phyloP scores from a whole-genome alignment of 2,113 vertebrate species.

The Pagrus major region DNA sequence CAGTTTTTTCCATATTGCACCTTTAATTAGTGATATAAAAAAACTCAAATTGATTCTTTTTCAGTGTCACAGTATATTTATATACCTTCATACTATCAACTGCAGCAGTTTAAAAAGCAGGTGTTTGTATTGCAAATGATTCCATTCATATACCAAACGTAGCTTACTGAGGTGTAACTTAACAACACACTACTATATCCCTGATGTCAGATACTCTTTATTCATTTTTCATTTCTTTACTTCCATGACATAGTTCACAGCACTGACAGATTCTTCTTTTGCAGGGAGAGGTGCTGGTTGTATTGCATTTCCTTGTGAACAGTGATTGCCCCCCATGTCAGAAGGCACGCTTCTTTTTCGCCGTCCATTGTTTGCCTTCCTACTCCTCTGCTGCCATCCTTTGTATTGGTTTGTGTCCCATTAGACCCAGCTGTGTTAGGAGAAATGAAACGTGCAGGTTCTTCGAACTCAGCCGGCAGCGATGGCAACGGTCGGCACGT shows the following conservation, averaged over 20 bases:
- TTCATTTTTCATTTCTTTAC: neutral
- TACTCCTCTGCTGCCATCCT: neutral
- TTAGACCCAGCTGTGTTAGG: neutral
- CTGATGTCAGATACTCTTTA: too few relatives aligned
- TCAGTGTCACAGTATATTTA: neutral
- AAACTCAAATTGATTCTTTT: neutral
- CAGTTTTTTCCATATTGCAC: too few relatives aligned
- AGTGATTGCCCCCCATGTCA: conserved; percentile 30
- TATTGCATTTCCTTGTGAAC: neutral
- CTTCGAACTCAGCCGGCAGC: neutral
- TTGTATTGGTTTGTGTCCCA: conserved; percentile 13
- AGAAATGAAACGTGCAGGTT: conserved; percentile 21
- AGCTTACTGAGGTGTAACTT: too few relatives aligned
- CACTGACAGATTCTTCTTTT: neutral
- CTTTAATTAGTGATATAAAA: neutral
- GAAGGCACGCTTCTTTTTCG: neutral
- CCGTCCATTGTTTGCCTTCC: conserved; percentile 19
- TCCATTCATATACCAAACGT: too few relatives aligned
- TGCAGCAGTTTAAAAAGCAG: neutral
- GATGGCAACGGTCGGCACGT: neutral
- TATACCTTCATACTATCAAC: too few relatives aligned
- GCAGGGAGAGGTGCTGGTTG: neutral
- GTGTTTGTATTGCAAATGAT: too few relatives aligned
- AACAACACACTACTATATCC: too few relatives aligned
- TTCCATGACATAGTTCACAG: neutral